Evolutionary conservation across 2,797 vertebrate species (phyloP).

Genomic region (Loriculus beryllinus): DNA sequence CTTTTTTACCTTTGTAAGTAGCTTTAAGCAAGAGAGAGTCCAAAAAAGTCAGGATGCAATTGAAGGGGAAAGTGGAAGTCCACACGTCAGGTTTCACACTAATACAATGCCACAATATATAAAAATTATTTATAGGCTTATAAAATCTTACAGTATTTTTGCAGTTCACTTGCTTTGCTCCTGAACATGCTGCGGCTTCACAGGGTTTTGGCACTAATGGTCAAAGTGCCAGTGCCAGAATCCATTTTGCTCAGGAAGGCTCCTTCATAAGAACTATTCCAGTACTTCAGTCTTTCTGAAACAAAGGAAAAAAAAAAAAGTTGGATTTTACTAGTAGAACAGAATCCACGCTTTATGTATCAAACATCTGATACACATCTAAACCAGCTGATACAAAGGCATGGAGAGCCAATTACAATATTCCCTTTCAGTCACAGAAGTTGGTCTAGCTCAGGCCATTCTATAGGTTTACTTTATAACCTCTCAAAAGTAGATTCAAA

Average conservation of each 20-base stretch:
- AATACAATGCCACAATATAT: not conserved
- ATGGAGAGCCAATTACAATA: not conserved
- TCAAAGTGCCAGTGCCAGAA: not conserved
- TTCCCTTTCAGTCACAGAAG: not conserved
- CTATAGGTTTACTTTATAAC: not conserved
- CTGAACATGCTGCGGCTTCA: not conserved
- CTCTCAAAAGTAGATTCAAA: not conserved
- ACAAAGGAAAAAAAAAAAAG: not conserved
- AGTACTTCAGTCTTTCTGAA: conserved; percentile 55
- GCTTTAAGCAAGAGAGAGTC: not conserved
- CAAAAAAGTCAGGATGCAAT: not conserved
- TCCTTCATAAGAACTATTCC: not conserved
- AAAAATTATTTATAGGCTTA: not conserved
- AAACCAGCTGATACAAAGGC: not conserved
- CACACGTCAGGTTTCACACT: not conserved
- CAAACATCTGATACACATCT: not conserved
- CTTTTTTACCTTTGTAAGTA: not conserved
- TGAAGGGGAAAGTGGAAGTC: not conserved
- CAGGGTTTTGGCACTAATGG: not conserved
- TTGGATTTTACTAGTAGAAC: not conserved
- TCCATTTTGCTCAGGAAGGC: conserved; percentile 24
- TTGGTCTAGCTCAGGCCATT: not conserved
- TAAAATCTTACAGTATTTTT: not conserved
- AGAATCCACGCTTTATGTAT: not conserved
- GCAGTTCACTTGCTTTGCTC: conserved; percentile 17